Percentiles rank a stretch among this genome's conserved stretches.
phyloP scores from a whole-genome alignment of 2,113 vertebrate species.

The Alaudala cheleensis region DNA sequence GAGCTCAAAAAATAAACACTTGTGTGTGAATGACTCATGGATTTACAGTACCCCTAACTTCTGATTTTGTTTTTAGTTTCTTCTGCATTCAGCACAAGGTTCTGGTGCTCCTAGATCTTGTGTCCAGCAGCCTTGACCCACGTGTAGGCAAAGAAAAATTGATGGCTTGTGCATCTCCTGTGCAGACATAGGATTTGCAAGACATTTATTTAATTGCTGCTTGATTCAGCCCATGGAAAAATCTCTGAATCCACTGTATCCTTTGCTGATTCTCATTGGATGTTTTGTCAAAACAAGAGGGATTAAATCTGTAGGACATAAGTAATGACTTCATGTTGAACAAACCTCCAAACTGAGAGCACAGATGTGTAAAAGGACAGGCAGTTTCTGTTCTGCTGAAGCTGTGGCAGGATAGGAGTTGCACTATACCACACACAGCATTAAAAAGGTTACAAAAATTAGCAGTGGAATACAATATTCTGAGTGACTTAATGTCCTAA shows the following conservation, averaged over 20 bases:
- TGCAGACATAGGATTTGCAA: background rate
- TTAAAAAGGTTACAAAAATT: background rate
- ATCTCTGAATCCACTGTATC: background rate
- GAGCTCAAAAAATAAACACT: background rate
- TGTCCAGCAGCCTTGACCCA: background rate
- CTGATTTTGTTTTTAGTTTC: background rate
- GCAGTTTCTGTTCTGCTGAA: background rate
- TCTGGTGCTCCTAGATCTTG: background rate
- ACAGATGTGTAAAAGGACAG: background rate
- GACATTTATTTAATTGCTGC: background rate
- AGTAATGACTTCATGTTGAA: background rate
- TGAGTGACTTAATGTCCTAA: background rate
- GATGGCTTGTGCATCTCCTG: background rate
- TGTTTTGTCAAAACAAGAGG: background rate
- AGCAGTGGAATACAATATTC: background rate
- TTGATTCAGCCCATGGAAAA: background rate
- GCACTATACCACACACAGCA: fast-evolving
- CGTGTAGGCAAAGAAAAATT: background rate
- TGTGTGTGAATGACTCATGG: background rate
- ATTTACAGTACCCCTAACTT: background rate
- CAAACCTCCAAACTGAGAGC: background rate
- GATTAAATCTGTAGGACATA: background rate
- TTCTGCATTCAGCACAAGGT: background rate
- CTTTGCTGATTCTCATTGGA: background rate
- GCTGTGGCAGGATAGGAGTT: background rate